A percentile compares a stretch with the other conserved stretches of the same genome.
These are phyloP conservation scores for Drosophila nasuta DNA, from an alignment of 1,140 invertebrate species.

Conservation along the genomic window DNA sequence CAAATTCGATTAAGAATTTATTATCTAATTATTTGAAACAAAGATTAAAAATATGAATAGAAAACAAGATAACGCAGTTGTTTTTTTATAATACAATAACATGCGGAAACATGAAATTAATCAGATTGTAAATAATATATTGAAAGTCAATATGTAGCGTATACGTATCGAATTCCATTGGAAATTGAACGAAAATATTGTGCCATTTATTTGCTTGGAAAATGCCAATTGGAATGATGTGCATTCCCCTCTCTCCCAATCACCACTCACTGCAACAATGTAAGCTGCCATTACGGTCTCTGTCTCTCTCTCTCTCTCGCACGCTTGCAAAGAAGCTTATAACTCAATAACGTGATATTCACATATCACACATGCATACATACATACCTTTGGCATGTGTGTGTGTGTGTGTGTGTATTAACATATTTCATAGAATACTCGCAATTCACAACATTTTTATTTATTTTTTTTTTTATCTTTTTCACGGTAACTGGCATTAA, in stretches of 20 bases:
- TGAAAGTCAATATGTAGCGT: too few relatives aligned
- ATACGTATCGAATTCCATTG: not conserved
- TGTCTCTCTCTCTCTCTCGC: not conserved
- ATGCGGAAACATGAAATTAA: constrained; percentile 1
- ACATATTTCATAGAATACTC: constrained; percentile 52
- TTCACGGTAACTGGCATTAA: constrained; percentile 51
- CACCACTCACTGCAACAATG: not conserved
- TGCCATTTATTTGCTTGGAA: constrained; percentile 11
- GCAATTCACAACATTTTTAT: constrained; percentile 44
- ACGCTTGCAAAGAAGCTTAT: constrained; percentile 7
- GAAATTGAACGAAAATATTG: not conserved
- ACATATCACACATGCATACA: constrained; percentile 1
- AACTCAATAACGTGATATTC: constrained; percentile 10
- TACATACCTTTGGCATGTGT: constrained; percentile 2
- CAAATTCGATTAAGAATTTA: not conserved
- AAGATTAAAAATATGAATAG: constrained; percentile 1
- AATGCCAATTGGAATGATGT: constrained; percentile 11
- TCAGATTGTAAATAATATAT: not conserved
- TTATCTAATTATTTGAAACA: constrained; percentile 5
- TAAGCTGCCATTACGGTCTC: not conserved
- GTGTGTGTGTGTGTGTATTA: constrained; percentile 22
- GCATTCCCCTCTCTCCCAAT: constrained; percentile 3
- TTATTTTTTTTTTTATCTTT: not conserved
- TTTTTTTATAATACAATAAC: constrained; percentile 1
- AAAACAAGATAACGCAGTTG: not conserved